These are phyloP conservation scores for Schizopygopsis malacanthus DNA, from an alignment of 2,797 vertebrate genomes.

Conservation along the genomic window DNA sequence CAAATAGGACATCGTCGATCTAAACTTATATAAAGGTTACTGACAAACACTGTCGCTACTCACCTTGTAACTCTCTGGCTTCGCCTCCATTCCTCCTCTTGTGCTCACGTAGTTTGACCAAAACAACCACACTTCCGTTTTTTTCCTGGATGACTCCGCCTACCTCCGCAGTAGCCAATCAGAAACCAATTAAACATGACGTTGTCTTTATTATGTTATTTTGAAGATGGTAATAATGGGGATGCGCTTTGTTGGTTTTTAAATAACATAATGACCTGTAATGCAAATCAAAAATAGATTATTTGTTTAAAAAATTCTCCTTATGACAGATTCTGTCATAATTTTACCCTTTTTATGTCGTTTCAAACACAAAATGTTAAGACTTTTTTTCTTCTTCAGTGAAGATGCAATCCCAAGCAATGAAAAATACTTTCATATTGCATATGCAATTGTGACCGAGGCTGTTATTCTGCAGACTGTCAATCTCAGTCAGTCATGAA, in stretches of 20 bases:
- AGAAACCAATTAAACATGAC: background rate
- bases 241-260: background rate
- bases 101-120: slow-evolving; percentile 61
- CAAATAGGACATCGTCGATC: background rate
- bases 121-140: slow-evolving; percentile 71
- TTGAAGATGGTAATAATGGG: background rate
- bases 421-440: background rate
- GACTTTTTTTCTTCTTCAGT: background rate
- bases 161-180: slow-evolving; percentile 62
- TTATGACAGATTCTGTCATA: background rate
- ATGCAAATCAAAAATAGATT: too few species aligned
- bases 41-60: background rate
- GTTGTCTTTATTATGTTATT: background rate
- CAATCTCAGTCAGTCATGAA: background rate
- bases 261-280: background rate
- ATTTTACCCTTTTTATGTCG: background rate
- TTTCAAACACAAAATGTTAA: background rate
- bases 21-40: background rate
- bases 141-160: background rate
- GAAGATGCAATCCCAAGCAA: background rate
- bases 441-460: background rate
- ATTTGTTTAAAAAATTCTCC: too few species aligned
- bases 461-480: background rate
- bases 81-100: slow-evolving; percentile 72
- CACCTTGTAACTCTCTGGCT: slow-evolving; percentile 73